Conservation (phyloP, 2,113 vertebrate species). For the Sorex fumeus region DNA sequence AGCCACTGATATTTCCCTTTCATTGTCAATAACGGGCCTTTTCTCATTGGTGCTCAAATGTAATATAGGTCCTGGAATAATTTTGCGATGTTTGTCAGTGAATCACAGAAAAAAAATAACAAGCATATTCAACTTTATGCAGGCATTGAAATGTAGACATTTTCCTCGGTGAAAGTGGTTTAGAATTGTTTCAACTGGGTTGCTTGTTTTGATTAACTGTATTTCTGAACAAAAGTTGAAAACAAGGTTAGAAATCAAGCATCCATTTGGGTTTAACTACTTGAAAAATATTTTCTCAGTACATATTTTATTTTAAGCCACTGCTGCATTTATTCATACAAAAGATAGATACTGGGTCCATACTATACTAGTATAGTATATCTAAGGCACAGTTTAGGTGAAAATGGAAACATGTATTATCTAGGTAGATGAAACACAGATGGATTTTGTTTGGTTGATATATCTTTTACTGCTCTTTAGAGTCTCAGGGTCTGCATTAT, state of each 20-base stretch:
- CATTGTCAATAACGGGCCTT: slow-evolving; percentile 77
- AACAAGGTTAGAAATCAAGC: slow-evolving; percentile 72
- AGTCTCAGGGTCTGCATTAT: too few species aligned
- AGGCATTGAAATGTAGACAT: slow-evolving; percentile 77
- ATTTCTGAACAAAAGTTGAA: slow-evolving; percentile 81
- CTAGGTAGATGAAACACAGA: slow-evolving; percentile 1
- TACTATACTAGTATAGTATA: not conserved
- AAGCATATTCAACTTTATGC: slow-evolving; percentile 83
- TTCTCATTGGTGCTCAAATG: slow-evolving; percentile 78
- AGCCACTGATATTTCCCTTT: slow-evolving; percentile 75
- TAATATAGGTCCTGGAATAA: slow-evolving; percentile 83
- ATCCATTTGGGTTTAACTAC: not conserved
- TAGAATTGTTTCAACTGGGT: slow-evolving; percentile 58
- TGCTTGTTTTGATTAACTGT: slow-evolving; percentile 81
- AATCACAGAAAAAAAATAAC: slow-evolving; percentile 78
- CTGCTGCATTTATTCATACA: not conserved
- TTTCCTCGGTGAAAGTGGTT: slow-evolving; percentile 82
- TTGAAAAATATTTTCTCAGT: slow-evolving; percentile 42
- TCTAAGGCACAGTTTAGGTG: slow-evolving; percentile 25
- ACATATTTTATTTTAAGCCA: slow-evolving; percentile 21
- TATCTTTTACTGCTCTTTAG: not conserved
- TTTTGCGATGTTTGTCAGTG: slow-evolving; percentile 82
- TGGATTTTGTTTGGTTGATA: not conserved
- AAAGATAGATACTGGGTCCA: slow-evolving; percentile 25
- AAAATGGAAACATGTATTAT: slow-evolving; percentile 50